phyloP scores from a whole-genome alignment of 2,797 vertebrate genomes.

The Threskiornis aethiopicus region DNA sequence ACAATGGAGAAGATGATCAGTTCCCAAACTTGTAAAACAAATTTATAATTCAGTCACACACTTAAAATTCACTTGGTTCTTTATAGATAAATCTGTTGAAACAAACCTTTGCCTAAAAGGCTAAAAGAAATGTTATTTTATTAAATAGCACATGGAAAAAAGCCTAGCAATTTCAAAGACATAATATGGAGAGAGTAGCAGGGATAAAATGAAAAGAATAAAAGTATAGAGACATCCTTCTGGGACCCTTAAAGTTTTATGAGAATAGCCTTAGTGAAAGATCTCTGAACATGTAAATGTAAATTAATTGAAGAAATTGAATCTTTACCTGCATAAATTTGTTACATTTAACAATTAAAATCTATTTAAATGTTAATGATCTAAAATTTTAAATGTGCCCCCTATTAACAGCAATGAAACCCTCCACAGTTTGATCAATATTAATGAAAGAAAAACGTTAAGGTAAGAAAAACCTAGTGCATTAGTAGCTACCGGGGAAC shows the following conservation, averaged over 20 bases:
- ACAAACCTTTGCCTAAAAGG: conserved; percentile 10
- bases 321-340: conserved; percentile 58
- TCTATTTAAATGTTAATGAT: conserved; percentile 51
- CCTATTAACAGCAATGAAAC: conserved; percentile 31
- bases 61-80: background rate
- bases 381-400: conserved; percentile 50
- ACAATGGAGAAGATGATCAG: background rate
- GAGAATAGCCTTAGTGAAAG: conserved; percentile 4
- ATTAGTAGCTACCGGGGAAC: conserved; percentile 25
- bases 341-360: conserved; percentile 56
- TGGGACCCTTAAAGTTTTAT: conserved; percentile 51
- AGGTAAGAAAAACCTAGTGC: conserved; percentile 54
- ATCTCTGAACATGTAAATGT: conserved; percentile 17
- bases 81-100: background rate
- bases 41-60: background rate
- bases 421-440: conserved; percentile 62
- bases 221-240: conserved; percentile 9
- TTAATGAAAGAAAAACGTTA: conserved; percentile 53
- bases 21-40: background rate
- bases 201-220: conserved; percentile 37
- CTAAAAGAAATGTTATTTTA: conserved; percentile 31
- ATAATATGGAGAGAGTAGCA: background rate
- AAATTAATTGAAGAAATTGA: conserved; percentile 55
- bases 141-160: conserved; percentile 2
- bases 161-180: conserved; percentile 43